A percentile compares a stretch with the other conserved stretches of the same genome.
phyloP scores from a whole-genome alignment of 2,797 vertebrate species.

The Tinamus major region DNA sequence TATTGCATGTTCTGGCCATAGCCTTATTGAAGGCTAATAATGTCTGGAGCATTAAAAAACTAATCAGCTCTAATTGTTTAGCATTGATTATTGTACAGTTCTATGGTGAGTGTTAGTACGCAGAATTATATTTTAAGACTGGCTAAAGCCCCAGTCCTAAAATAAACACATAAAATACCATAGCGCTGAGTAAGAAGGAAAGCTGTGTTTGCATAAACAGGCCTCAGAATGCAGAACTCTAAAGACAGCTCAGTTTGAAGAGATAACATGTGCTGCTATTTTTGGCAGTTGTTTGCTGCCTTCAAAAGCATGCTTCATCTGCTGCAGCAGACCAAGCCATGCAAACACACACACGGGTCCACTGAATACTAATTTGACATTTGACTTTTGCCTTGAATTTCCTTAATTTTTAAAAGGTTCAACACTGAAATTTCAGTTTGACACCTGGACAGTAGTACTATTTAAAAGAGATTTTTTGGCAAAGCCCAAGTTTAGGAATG shows the following conservation, averaged over 20 bases:
- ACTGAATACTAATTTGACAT: neutral
- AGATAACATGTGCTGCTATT: slow-evolving; percentile 64
- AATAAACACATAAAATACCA: slow-evolving; percentile 64
- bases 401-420: neutral
- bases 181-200: slow-evolving; percentile 13
- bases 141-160: slow-evolving; percentile 11
- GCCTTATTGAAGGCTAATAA: neutral
- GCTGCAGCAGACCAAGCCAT: slow-evolving; percentile 17
- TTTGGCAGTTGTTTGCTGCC: neutral
- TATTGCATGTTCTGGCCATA: rapidly evolving
- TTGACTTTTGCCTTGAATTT: neutral
- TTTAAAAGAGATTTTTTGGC: neutral
- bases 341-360: neutral
- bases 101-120: neutral
- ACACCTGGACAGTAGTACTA: neutral
- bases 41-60: rapidly evolving
- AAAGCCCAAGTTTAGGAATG: neutral
- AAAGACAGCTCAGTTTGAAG: slow-evolving; percentile 46
- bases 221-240: neutral
- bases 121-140: slow-evolving; percentile 35
- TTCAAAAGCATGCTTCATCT: slow-evolving; percentile 16
- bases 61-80: neutral
- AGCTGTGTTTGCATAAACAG: slow-evolving; percentile 16
- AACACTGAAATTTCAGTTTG: neutral
- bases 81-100: neutral